phyloP scores from a whole-genome alignment of 2,888 invertebrate genomes.

The Clostera curtula region DNA sequence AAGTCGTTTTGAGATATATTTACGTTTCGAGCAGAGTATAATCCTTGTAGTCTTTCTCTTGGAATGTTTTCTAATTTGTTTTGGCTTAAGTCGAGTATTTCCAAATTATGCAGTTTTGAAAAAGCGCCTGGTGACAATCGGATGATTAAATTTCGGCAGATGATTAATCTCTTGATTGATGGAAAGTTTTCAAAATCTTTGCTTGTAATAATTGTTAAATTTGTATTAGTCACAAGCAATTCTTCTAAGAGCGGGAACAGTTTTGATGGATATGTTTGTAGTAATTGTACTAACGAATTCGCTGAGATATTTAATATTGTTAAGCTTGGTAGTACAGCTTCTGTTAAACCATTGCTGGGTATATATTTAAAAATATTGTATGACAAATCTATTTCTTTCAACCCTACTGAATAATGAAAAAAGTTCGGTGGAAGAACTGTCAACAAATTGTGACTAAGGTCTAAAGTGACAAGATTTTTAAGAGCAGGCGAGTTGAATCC shows the following conservation, averaged over 20 bases:
- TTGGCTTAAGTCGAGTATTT: slow-evolving; percentile 86
- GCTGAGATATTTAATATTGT: slow-evolving; percentile 87
- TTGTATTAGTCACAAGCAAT: slow-evolving; percentile 85
- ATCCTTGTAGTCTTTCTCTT: slow-evolving; percentile 87
- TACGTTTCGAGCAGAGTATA: slow-evolving; percentile 81
- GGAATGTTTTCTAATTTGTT: slow-evolving; percentile 90
- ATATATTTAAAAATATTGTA: slow-evolving; percentile 86
- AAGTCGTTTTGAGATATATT: slow-evolving; percentile 90
- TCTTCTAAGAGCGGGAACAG: slow-evolving; percentile 87
- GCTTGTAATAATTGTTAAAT: slow-evolving; percentile 87
- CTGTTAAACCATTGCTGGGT: slow-evolving; percentile 84
- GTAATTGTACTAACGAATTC: slow-evolving; percentile 85
- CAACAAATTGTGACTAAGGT: slow-evolving; percentile 84
- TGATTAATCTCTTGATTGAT: slow-evolving; percentile 81
- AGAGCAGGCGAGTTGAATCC: slow-evolving; percentile 86
- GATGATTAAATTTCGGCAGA: slow-evolving; percentile 83
- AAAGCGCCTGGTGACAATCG: slow-evolving; percentile 91
- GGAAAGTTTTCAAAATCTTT: slow-evolving; percentile 91
- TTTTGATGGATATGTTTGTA: slow-evolving; percentile 81
- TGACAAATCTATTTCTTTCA: slow-evolving; percentile 85
- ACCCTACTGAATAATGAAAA: slow-evolving; percentile 80
- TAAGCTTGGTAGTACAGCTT: slow-evolving; percentile 81
- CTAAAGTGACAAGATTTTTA: slow-evolving; percentile 82
- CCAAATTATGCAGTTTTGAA: slow-evolving; percentile 82
- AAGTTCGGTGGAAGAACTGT: slow-evolving; percentile 87